These are phyloP conservation scores for Sthenelais limicola DNA, from an alignment of 2,888 invertebrate genomes.

Conservation along the genomic window DNA sequence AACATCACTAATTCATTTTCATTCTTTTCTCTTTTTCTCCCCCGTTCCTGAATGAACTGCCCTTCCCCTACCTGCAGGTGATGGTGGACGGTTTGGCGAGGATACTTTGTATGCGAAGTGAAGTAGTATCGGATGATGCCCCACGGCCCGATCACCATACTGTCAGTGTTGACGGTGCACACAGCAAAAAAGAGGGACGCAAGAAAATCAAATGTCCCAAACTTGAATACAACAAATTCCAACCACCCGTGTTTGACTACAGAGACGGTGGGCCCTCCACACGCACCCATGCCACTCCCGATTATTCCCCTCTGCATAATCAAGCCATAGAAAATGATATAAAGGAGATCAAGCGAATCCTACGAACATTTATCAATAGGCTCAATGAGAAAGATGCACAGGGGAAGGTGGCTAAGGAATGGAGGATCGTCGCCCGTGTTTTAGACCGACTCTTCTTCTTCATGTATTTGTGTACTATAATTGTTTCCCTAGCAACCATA, in stretches of 20 bases:
- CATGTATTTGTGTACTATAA: constrained; percentile 52
- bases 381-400: constrained; percentile 53
- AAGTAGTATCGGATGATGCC: constrained; percentile 21
- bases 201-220: constrained; percentile 50
- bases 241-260: constrained; percentile 50
- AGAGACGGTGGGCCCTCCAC: constrained; percentile 48
- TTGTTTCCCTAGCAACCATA: constrained; percentile 53
- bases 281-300: constrained; percentile 20
- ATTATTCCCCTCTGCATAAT: constrained; percentile 47
- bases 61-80: constrained; percentile 59
- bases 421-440: constrained; percentile 54
- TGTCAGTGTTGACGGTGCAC: constrained; percentile 27
- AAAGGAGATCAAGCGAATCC: constrained; percentile 62
- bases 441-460: constrained; percentile 54
- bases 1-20: not conserved
- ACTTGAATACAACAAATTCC: constrained; percentile 52
- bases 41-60: too few relatives aligned
- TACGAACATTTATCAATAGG: constrained; percentile 61
- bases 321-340: constrained; percentile 64
- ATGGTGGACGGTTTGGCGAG: constrained; percentile 67
- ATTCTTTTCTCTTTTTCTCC: too few relatives aligned
- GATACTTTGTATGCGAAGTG: constrained; percentile 65
- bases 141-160: constrained; percentile 13
- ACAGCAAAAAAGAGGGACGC: constrained; percentile 44
- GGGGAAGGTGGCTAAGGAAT: constrained; percentile 51